phyloP scores from a whole-genome alignment of 2,113 vertebrate genomes.

The Mormyrus iriodes region DNA sequence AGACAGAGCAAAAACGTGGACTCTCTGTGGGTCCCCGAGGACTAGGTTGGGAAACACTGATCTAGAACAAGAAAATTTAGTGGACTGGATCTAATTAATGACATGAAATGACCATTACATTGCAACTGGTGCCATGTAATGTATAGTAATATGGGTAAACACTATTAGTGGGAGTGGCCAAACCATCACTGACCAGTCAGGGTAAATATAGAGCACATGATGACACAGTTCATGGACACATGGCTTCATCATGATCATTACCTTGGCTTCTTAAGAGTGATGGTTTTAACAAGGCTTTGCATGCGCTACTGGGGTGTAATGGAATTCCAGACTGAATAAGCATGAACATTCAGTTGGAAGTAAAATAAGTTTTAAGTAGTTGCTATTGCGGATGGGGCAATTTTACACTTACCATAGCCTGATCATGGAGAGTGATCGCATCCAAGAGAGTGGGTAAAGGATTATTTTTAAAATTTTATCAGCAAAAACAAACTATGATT shows the following conservation, averaged over 20 bases:
- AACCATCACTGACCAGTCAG: not conserved
- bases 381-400: slow-evolving; percentile 25
- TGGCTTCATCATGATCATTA: not conserved
- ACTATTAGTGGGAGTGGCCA: not conserved
- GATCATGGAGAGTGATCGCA: slow-evolving; percentile 70
- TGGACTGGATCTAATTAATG: not conserved
- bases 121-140: not conserved
- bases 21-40: not conserved
- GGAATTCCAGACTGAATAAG: not conserved
- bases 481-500: slow-evolving; percentile 26
- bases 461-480: slow-evolving; percentile 60
- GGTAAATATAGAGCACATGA: not conserved
- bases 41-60: not conserved
- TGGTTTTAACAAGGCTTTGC: slow-evolving; percentile 16
- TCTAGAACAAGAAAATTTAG: not conserved
- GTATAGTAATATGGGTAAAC: not conserved
- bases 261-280: not conserved
- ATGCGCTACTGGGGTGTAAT: slow-evolving; percentile 5
- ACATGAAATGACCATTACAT: not conserved
- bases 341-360: slow-evolving; percentile 8
- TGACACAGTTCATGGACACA: not conserved
- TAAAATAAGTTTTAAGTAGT: slow-evolving; percentile 6
- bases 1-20: not conserved
- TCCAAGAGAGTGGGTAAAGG: slow-evolving; percentile 71
- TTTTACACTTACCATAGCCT: slow-evolving; percentile 89